These are phyloP conservation scores for Fragum whitleyi DNA, from an alignment of 2,888 invertebrate genomes.

Conservation along the genomic window DNA sequence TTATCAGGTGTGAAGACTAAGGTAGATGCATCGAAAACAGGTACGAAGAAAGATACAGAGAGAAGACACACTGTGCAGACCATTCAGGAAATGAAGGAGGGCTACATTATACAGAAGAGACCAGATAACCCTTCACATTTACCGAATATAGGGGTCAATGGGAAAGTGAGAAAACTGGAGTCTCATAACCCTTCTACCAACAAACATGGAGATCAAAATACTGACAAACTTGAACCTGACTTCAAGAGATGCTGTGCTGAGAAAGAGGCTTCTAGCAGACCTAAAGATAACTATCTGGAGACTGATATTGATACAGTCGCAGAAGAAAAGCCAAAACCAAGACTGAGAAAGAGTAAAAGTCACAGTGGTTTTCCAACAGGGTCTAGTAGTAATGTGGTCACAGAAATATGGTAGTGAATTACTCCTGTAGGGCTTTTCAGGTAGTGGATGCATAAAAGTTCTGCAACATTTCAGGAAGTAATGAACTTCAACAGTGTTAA, in stretches of 20 bases:
- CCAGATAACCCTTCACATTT: background rate
- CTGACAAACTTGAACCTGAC: background rate
- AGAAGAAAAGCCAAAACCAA: constrained; percentile 29
- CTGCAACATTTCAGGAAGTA: too few relatives aligned
- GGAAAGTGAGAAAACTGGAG: constrained; percentile 35
- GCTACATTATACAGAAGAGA: constrained; percentile 21
- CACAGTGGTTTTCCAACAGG: constrained; percentile 59
- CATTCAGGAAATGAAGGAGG: constrained; percentile 37
- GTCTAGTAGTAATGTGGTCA: constrained; percentile 48
- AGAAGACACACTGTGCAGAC: constrained; percentile 59
- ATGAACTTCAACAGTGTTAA: too few relatives aligned
- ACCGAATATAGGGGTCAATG: constrained; percentile 46
- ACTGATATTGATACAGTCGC: constrained; percentile 57
- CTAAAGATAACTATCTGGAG: constrained; percentile 55
- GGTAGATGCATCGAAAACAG: constrained; percentile 31
- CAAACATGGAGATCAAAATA: background rate
- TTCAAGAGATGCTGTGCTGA: constrained; percentile 39
- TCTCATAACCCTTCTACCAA: background rate
- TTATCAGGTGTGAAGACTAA: constrained; percentile 57
- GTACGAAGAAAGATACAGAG: constrained; percentile 44
- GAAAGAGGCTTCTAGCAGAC: background rate
- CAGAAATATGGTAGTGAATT: constrained; percentile 58
- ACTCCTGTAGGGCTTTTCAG: background rate
- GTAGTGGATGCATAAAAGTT: too few relatives aligned
- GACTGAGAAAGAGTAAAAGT: constrained; percentile 62